Conservation (phyloP, 2,888 invertebrate species). For the Caenorhabditis sp. region DNA sequence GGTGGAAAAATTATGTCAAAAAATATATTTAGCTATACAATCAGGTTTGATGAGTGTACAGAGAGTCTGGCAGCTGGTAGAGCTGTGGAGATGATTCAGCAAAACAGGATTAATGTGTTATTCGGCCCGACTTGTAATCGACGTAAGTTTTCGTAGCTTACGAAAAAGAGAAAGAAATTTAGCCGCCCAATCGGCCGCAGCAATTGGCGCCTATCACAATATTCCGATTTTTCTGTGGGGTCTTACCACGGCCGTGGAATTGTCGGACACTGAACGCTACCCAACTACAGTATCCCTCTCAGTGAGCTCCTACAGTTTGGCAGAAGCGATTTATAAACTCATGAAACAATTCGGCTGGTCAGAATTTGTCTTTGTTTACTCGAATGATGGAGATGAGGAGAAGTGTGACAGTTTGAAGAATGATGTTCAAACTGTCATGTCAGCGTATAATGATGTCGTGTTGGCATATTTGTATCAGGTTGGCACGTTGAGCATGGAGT, state of each 20-base stretch:
- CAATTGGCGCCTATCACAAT: slow-evolving; percentile 43
- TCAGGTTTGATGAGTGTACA: background rate
- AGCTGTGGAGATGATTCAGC: slow-evolving; percentile 23
- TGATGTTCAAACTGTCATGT: slow-evolving; percentile 24
- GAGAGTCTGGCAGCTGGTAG: slow-evolving; percentile 4
- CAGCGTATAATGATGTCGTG: background rate
- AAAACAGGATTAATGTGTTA: slow-evolving; percentile 39
- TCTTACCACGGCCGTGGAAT: slow-evolving; percentile 21
- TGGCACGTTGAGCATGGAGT: background rate
- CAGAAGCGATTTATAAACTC: slow-evolving; percentile 21
- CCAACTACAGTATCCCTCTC: slow-evolving; percentile 37
- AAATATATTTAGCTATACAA: background rate
- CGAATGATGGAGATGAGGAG: slow-evolving; percentile 35
- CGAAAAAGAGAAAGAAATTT: too few relatives aligned
- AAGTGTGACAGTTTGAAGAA: slow-evolving; percentile 43
- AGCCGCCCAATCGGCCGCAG: slow-evolving; percentile 42
- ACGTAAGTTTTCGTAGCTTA: too few relatives aligned
- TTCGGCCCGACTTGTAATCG: slow-evolving; percentile 47
- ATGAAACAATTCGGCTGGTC: slow-evolving; percentile 54
- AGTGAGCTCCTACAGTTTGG: slow-evolving; percentile 34
- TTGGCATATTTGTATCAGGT: slow-evolving; percentile 25
- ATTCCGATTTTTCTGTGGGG: slow-evolving; percentile 48
- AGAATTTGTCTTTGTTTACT: slow-evolving; percentile 58
- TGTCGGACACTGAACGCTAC: slow-evolving; percentile 27
- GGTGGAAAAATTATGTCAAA: too few relatives aligned